Base-by-base conservation (phyloP, 92 coral and sea anemone genomes). In the Metridium senile region DNA sequence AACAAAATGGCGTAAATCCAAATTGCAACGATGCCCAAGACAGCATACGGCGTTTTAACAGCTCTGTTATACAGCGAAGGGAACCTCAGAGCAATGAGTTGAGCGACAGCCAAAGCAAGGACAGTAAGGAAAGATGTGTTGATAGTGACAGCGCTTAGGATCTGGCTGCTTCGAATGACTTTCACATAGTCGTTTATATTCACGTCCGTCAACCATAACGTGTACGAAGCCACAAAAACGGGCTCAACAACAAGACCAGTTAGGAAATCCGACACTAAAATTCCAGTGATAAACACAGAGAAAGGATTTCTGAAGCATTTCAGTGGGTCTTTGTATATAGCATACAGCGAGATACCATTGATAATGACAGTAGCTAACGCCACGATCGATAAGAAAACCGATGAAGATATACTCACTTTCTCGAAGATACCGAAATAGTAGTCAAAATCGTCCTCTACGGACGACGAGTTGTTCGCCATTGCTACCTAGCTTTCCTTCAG, bases 231-330 rank as follows among this genome's bases (percentile, higher is more conserved):
- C 53, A 86, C 88, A 51, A 47, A 61, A 1, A 84, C 87, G 0
- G 97, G 97, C 67, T 80, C 93, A 46, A 85, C 97, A n/a, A 86
- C 70, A 62, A 92, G 58, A 18, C 97, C 97, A 0, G 88, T 87
- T 19, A 92, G 87, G 70, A 92, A 88, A 68, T 92, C 87, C 20
- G 97, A 84, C 49, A 81, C 53, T 23, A 89, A 61, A 59, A 92
- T 66, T 1, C 97, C 97, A 34, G 97, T 79, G 64, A 92, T 73
- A 62, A 92, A 84, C 26, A 83, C 64, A 13, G 97, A 81, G 68
- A 86, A 77, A n/a, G 97, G 92, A 23, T 89, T 92, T 58, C 97
- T 90, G 51, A 92, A 84, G 62, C 93, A 88, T 57, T 88, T 82
- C 29, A 92, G 77, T 26, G 97, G 97, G 71, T 92, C 97, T 76